These are phyloP conservation scores for Scalopus aquaticus DNA, from an alignment of 2,113 vertebrate genomes.

Conservation along the genomic window DNA sequence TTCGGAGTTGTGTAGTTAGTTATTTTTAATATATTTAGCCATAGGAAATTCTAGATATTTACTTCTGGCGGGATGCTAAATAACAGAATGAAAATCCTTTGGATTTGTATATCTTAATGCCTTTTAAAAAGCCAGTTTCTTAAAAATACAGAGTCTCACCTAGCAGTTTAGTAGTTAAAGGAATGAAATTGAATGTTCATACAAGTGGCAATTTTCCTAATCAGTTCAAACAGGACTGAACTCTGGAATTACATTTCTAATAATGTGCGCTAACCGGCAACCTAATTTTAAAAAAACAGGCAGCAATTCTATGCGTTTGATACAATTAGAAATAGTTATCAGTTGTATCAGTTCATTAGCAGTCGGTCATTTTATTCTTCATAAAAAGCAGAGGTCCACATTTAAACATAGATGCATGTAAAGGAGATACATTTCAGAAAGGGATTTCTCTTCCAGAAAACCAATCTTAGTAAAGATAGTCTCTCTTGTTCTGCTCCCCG, in stretches of 20 bases:
- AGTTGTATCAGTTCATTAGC: slow-evolving; percentile 5
- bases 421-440: slow-evolving; percentile 42
- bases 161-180: background rate
- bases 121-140: slow-evolving; percentile 15
- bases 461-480: background rate
- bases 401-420: background rate
- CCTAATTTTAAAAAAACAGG: slow-evolving; percentile 8
- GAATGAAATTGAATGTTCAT: slow-evolving; percentile 36
- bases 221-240: slow-evolving; percentile 24
- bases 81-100: slow-evolving; percentile 37
- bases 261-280: slow-evolving; percentile 43
- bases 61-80: background rate
- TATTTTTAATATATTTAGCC: background rate
- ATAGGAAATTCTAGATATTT: background rate
- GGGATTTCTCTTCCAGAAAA: slow-evolving; percentile 26
- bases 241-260: slow-evolving; percentile 48
- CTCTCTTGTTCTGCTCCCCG: no score
- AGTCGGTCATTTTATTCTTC: slow-evolving; percentile 44
- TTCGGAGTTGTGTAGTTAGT: background rate
- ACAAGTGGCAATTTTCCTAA: background rate
- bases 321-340: slow-evolving; percentile 7
- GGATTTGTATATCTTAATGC: slow-evolving; percentile 15
- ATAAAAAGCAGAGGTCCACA: slow-evolving; percentile 19
- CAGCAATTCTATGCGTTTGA: background rate
- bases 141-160: background rate